Base-by-base conservation (phyloP, 1,140 invertebrate genomes). In the Zaprionus kolodkinae region DNA sequence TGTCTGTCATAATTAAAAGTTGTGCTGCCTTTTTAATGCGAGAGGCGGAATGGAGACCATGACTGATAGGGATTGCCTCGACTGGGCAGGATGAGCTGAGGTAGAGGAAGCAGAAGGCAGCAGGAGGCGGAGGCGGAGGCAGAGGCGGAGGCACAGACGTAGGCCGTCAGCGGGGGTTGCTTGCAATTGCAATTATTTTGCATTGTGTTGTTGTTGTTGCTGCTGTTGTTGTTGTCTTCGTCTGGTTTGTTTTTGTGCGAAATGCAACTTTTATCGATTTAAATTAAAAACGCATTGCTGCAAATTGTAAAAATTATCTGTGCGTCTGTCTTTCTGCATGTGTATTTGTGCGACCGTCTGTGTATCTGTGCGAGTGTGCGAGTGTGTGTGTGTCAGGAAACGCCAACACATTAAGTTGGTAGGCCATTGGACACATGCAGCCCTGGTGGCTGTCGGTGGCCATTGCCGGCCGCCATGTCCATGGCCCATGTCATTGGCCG, bases 261-360 rank as follows among this genome's bases (percentile, higher is more conserved):
- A 87, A 82, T 88, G 84, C 77, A 87, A 88, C 80, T 87, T 88
- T 87, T 87, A 87, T 87, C 84, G 84, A 87, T 87, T 87, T 87
- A 88, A 87, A 87, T 87, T 87, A 87, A 87, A 89, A 89, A 87
- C 83, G 83, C 83, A 89, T 87, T 87, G 84, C 84, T 80, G 84
- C 84, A 87, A 87, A 87, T 87, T 87, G 84, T 87, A 87, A 88
- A 87, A 87, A 87, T 87, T 87, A 87, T 87, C 68, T 84, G 72
- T 77, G 75, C 75, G 82, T 78, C 65, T 73, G 78, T 81, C 74
- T 76, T 71, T 67, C 55, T 74, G 57, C 40, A 69, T 86, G 60
- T 86, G 67, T 81, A 67, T 77, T 61, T 70, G 59, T 81, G 66
- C 62, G 66, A 72, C 61, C 72, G 54, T 36, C 36, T 38, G 13